Percentiles rank a stretch among this genome's conserved stretches.
These are phyloP conservation scores for Acrocera orbiculus DNA, from an alignment of 2,888 invertebrate species.

Conservation along the genomic window DNA sequence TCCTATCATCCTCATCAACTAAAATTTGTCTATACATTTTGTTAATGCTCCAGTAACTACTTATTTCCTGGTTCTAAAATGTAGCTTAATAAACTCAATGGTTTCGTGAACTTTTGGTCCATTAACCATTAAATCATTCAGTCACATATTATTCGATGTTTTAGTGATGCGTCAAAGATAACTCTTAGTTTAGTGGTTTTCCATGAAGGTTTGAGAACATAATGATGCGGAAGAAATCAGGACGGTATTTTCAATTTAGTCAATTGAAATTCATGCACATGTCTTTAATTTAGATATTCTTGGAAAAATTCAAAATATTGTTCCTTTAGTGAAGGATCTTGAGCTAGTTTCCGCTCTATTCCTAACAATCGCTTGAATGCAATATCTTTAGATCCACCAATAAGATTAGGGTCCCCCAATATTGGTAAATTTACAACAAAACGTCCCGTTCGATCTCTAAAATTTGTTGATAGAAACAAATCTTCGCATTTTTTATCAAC, in stretches of 20 bases:
- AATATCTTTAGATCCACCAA: neutral
- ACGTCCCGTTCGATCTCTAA: neutral
- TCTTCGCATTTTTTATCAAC: neutral
- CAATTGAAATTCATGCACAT: neutral
- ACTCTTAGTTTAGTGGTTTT: neutral
- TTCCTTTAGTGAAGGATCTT: neutral
- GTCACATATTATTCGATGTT: neutral
- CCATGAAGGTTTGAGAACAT: neutral
- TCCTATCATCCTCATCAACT: constrained; percentile 1
- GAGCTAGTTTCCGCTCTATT: neutral
- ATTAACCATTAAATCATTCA: neutral
- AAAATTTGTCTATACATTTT: constrained; percentile 8
- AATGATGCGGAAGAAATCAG: neutral
- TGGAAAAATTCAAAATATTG: neutral
- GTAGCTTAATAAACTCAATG: constrained; percentile 5
- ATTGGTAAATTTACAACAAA: neutral
- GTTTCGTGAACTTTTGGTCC: constrained; percentile 5
- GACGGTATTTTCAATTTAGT: neutral
- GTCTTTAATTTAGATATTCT: neutral
- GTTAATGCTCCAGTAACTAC: constrained; percentile 14
- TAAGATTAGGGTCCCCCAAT: neutral
- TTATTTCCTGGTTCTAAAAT: constrained; percentile 4
- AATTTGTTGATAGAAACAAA: neutral
- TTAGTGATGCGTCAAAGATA: neutral
- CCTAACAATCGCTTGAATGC: neutral